These are phyloP conservation scores for Drosophila kohkoa DNA, from an alignment of 1,140 invertebrate genomes.

Conservation along the genomic window DNA sequence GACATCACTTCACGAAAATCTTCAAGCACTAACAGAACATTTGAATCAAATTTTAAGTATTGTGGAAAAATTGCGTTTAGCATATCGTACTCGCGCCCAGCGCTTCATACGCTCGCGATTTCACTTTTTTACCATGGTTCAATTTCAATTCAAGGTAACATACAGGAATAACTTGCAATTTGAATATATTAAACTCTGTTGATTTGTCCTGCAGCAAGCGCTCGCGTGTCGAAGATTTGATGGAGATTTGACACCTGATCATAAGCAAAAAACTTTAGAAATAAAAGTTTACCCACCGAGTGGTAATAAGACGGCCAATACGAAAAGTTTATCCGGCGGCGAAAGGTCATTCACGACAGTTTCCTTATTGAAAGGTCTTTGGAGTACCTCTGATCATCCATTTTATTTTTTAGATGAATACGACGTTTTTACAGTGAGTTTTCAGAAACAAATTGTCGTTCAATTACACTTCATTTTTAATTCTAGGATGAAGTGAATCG, in stretches of 20 bases:
- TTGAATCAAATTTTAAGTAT: slow-evolving; percentile 34
- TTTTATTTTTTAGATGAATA: slow-evolving; percentile 99
- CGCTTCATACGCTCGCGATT: slow-evolving; percentile 54
- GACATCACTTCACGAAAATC: slow-evolving; percentile 1
- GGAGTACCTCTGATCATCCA: slow-evolving; percentile 95
- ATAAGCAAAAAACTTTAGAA: slow-evolving; percentile 86
- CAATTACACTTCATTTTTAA: slow-evolving; percentile 2
- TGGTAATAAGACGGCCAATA: slow-evolving; percentile 84
- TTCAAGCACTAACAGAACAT: slow-evolving; percentile 13
- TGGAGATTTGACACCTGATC: slow-evolving; percentile 88
- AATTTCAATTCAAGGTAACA: slow-evolving; percentile 60
- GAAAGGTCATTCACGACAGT: slow-evolving; percentile 98
- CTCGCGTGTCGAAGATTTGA: slow-evolving; percentile 76
- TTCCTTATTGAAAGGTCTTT: slow-evolving; percentile 96
- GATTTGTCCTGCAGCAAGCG: slow-evolving; percentile 40
- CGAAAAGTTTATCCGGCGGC: slow-evolving; percentile 94
- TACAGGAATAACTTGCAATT: not conserved
- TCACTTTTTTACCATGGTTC: slow-evolving; percentile 68
- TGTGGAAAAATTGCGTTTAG: slow-evolving; percentile 48
- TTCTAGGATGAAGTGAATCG: slow-evolving; percentile 91
- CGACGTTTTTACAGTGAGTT: slow-evolving; percentile 97
- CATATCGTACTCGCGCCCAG: slow-evolving; percentile 58
- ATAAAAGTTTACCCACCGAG: slow-evolving; percentile 87
- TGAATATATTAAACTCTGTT: slow-evolving; percentile 20
- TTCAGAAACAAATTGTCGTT: not conserved